Base-by-base conservation (phyloP, 2,888 invertebrate species). In the Candidula unifasciata region DNA sequence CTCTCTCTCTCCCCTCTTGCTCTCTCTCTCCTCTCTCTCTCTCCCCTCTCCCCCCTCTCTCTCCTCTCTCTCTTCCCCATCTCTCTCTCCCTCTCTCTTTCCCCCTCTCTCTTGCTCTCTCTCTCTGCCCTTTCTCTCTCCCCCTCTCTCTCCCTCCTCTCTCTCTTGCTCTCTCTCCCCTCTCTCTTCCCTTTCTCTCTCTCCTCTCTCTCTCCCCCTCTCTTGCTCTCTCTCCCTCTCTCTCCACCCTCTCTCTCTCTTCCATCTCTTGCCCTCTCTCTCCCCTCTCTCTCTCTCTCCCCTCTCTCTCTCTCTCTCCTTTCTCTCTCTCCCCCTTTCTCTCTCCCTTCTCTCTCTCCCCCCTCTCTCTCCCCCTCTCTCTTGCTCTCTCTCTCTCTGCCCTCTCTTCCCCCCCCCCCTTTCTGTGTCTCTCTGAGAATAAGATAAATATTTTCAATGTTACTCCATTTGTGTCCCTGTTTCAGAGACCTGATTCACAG, bases 401-500 rank as follows among this genome's bases (percentile, higher is more conserved):
- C 13, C 13, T 66, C 66, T 27, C 66, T 27, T 27, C 13, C n/a
- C 13, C 66, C 13, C 3, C 1, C 18, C 24, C 5, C 24, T 5
- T 5, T 18, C 60, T 5, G n/a, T n/a, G n/a, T n/a, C 21, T 13
- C 60, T 10, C 44, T 10, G 1, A 44, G 44, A 44, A 44, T 1
- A 44, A 13, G 44, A 44, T 44, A 13, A 1, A 13, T 44, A 44
- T 60, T 24, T 24, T 21, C 18, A 13, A 60, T 21, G 5, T 5
- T 21, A n/a, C 5, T 24, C 13, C 54, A 77, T 52, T 30, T 54
- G 6, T 57, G 57, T 77, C 3, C 21, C 85, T 78, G 44, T 87
- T 88, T 57, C 89, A 91, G 90, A 69, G 88, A 87, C 8, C 79
- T 92, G 37, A 86, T 88, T 21, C 88, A 88, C 60, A 89, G 89